Percentiles rank a stretch among this genome's conserved stretches.
These are phyloP conservation scores for Cataglyphis livida DNA, from an alignment of 2,888 invertebrate genomes.

Conservation along the genomic window DNA sequence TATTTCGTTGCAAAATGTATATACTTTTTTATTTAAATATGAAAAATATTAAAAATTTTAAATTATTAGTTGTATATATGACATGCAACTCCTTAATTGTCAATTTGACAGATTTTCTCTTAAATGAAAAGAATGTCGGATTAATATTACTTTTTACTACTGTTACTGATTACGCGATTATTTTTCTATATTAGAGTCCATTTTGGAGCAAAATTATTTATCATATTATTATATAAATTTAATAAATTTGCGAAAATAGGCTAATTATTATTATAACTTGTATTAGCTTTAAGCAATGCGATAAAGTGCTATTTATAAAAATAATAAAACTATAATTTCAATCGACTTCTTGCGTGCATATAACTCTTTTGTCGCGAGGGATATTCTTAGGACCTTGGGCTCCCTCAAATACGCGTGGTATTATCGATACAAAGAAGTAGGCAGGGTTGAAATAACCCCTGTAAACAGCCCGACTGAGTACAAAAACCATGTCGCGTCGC, in stretches of 20 bases:
- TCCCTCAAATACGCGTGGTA: neutral
- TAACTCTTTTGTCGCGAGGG: neutral
- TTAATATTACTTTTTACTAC: slow-evolving; percentile 29
- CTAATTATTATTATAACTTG: neutral
- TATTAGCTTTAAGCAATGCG: neutral
- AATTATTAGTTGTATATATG: slow-evolving; percentile 1
- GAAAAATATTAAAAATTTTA: neutral
- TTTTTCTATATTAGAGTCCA: neutral
- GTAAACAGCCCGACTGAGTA: neutral
- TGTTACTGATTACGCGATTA: neutral
- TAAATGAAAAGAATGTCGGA: slow-evolving; percentile 8
- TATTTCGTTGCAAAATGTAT: neutral
- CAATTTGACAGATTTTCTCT: neutral
- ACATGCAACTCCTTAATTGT: neutral
- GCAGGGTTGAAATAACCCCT: neutral
- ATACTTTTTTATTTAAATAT: slow-evolving; percentile 20
- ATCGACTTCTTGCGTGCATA: neutral
- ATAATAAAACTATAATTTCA: neutral
- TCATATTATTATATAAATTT: neutral
- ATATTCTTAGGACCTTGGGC: neutral
- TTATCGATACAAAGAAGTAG: neutral
- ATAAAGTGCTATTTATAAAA: neutral
- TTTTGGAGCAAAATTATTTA: neutral
- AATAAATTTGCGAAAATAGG: neutral
- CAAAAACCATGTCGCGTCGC: slow-evolving; percentile 12